These are phyloP conservation scores for Calephelis nemesis DNA, from an alignment of 1,140 invertebrate genomes.

Conservation along the genomic window DNA sequence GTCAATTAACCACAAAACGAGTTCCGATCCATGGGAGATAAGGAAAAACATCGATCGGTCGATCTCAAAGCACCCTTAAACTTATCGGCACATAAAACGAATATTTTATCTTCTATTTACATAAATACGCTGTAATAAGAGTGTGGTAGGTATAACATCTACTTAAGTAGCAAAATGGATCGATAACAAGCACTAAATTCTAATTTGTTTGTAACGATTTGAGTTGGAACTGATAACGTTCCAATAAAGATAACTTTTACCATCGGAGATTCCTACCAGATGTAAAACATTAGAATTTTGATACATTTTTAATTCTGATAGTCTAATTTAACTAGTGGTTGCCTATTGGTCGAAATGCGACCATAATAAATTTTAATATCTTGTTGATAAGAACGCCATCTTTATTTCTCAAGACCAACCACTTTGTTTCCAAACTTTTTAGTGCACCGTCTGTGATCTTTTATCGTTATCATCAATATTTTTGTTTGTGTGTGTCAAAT, in stretches of 20 bases:
- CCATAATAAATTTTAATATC: no score
- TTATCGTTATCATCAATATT: no score
- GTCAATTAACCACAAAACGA: constrained; percentile 32
- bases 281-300: constrained; percentile 5
- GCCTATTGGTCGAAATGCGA: no score
- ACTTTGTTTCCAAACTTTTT: no score
- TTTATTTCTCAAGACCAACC: no score
- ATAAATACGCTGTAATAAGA: constrained; percentile 12
- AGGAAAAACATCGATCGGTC: constrained; percentile 32
- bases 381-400: no score
- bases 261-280: not conserved
- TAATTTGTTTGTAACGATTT: constrained; percentile 4
- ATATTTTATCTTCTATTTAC: constrained; percentile 20
- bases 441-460: no score
- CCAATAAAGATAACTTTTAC: not conserved
- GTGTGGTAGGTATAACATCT: not conserved
- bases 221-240: not conserved
- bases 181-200: constrained; percentile 1
- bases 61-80: constrained; percentile 33
- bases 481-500: no score
- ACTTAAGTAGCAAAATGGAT: constrained; percentile 1
- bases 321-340: no score
- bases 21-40: constrained; percentile 35
- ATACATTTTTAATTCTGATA: constrained; percentile 8
- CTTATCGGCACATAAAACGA: constrained; percentile 29